Evolutionary conservation across 2,888 invertebrate genomes (phyloP).

Genomic region (Sarcophaga caerulescens): DNA sequence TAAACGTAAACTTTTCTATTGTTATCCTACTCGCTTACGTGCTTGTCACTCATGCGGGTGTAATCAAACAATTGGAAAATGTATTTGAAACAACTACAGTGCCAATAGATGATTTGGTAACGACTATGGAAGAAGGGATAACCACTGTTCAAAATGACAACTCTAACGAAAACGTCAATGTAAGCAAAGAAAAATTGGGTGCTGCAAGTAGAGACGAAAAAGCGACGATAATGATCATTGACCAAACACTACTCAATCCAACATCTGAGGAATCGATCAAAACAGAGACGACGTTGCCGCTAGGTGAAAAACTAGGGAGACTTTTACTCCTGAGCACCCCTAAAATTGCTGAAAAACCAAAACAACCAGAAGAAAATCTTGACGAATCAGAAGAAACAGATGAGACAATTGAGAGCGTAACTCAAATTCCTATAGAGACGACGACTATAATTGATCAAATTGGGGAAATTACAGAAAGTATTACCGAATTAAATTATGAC

Average conservation of each 20-base stretch:
- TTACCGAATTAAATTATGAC: conserved; percentile 25
- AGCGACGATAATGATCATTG: conserved; percentile 69
- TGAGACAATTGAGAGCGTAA: conserved; percentile 40
- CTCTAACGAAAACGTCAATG: background rate
- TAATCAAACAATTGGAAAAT: conserved; percentile 46
- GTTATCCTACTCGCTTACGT: conserved; percentile 26
- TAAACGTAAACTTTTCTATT: conserved; percentile 5
- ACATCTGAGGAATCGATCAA: conserved; percentile 60
- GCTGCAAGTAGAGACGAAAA: conserved; percentile 71
- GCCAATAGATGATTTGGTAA: conserved; percentile 4
- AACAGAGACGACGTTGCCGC: background rate
- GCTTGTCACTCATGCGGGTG: conserved; percentile 43
- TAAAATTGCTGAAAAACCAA: conserved; percentile 71
- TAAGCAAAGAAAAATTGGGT: conserved; percentile 20
- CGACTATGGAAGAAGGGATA: conserved; percentile 32
- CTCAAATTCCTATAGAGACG: conserved; percentile 15
- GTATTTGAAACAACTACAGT: conserved; percentile 53
- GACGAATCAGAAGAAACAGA: conserved; percentile 74
- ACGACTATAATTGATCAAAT: conserved; percentile 50
- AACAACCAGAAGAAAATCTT: conserved; percentile 71
- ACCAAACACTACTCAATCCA: conserved; percentile 69
- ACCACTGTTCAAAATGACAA: conserved; percentile 57
- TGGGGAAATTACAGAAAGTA: conserved; percentile 59
- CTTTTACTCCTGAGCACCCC: conserved; percentile 76
- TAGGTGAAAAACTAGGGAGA: conserved; percentile 71